Base-by-base conservation (phyloP, 2,113 vertebrate genomes). In the Podilymbus podiceps region DNA sequence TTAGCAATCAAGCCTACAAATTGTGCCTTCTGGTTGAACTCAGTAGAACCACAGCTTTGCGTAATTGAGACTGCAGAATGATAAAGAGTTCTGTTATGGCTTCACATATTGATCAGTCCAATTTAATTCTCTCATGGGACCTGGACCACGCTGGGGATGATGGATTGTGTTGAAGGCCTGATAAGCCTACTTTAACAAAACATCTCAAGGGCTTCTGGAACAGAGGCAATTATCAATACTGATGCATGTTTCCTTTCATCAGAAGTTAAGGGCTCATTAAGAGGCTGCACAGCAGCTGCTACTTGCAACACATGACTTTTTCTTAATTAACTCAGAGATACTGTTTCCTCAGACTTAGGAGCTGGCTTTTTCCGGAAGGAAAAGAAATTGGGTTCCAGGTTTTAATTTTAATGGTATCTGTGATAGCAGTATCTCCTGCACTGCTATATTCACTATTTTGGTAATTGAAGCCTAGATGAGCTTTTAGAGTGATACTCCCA, bases 61-160 rank as follows among this genome's bases (percentile, higher is more conserved):
- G 53, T 96, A 91, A 96, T 77, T 93, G 76, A 95, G 89, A 42
- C 64, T 72, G 85, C 83, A 79, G 78, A 67, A 56, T 52, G 77
- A 85, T 79, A 78, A 80, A 63, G 83, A 74, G 59, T 64, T 80
- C 38, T 78, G 24, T 82, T 95, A 40, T 19, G 35, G 59, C 75
- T 91, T 94, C 84, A 85, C 52, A 8, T 78, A 88, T 91, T 78
- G 82, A 92, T 95, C 68, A 52, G 38, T 85, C 79, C 52, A 49
- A 59, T 78, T 97, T 92, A 91, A 95, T 93, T 69, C 92, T 74
- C 86, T 93, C 77, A 13, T 73, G 95, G 83, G 67, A 85, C 27
- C 31, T 68, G 66, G 66, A 59, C 24, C 24, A 50, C 1, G 0
- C 72, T 90, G 24, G 53, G 72, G 78, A 58, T 92, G 75, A 86